These are phyloP conservation scores for Platorchestia sp. DNA, from an alignment of 1,140 invertebrate genomes.

Conservation along the genomic window DNA sequence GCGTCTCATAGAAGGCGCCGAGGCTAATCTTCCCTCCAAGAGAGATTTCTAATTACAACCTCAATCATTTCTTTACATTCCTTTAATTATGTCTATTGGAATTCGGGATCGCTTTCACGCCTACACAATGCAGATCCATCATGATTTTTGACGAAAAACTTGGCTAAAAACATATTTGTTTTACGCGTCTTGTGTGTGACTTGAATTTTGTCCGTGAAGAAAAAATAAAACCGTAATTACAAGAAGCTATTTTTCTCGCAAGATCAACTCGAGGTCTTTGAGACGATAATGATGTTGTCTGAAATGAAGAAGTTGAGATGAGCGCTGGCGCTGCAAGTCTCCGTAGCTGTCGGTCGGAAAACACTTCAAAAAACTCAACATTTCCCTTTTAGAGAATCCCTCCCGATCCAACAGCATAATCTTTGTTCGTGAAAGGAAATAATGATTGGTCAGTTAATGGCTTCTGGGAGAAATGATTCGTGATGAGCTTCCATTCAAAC, in stretches of 20 bases:
- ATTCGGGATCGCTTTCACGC: conserved; percentile 27
- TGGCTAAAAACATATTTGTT: not conserved
- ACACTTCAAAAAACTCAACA: not conserved
- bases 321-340: not conserved
- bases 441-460: not conserved
- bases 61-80: conserved; percentile 29
- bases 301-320: not conserved
- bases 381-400: not conserved
- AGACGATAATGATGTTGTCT: conserved; percentile 24
- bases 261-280: not conserved
- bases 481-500: not conserved
- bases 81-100: conserved; percentile 50
- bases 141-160: conserved; percentile 48
- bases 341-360: not conserved
- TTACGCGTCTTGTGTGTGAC: not conserved
- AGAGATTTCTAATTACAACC: not conserved
- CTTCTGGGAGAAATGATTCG: not conserved
- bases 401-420: not conserved
- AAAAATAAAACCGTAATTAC: conserved; percentile 15
- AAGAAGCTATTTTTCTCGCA: conserved; percentile 22
- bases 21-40: not conserved
- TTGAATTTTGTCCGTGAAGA: not conserved
- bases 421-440: not conserved
- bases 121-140: conserved; percentile 11
- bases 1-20: not conserved